Evolutionary conservation across 2,888 invertebrate genomes (phyloP).

Genomic region (Acleris laterana): DNA sequence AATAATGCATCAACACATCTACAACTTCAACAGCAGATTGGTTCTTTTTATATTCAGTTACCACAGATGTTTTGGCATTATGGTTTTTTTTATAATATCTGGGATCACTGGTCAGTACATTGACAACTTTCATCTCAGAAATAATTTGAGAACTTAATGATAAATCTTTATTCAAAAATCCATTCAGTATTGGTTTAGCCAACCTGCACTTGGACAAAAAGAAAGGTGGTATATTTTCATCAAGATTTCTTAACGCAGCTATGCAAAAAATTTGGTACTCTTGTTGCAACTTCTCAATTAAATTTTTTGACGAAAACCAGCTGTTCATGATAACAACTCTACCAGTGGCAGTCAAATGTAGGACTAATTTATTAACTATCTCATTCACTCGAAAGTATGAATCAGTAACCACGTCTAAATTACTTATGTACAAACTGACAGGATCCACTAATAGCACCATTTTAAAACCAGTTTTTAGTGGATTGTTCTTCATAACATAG

Average conservation of each 20-base stretch:
- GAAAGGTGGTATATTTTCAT: slow-evolving; percentile 1
- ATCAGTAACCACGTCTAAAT: slow-evolving; percentile 73
- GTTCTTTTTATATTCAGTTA: slow-evolving; percentile 68
- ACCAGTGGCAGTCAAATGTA: slow-evolving; percentile 67
- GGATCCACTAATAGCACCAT: slow-evolving; percentile 70
- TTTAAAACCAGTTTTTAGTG: slow-evolving; percentile 69
- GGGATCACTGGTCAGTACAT: slow-evolving; percentile 69
- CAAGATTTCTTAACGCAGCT: slow-evolving; percentile 61
- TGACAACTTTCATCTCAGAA: slow-evolving; percentile 59
- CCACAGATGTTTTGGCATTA: slow-evolving; percentile 57
- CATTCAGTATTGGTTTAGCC: slow-evolving; percentile 46
- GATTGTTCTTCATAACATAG: slow-evolving; percentile 69
- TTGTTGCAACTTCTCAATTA: slow-evolving; percentile 59
- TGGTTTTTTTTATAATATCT: slow-evolving; percentile 65
- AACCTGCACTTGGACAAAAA: neutral
- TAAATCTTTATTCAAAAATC: slow-evolving; percentile 63
- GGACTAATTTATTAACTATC: slow-evolving; percentile 64
- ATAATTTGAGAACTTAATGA: slow-evolving; percentile 66
- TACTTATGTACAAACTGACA: slow-evolving; percentile 71
- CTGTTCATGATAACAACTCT: slow-evolving; percentile 69
- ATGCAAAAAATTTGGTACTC: slow-evolving; percentile 64
- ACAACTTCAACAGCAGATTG: slow-evolving; percentile 69
- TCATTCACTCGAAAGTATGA: slow-evolving; percentile 63
- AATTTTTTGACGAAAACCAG: slow-evolving; percentile 64
- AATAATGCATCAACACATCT: slow-evolving; percentile 71